Evolutionary conservation across 1,140 invertebrate genomes (phyloP), one percentile per base, ranked within the genome.

Genomic region (Hyposmocoma kahamanoa): DNA sequence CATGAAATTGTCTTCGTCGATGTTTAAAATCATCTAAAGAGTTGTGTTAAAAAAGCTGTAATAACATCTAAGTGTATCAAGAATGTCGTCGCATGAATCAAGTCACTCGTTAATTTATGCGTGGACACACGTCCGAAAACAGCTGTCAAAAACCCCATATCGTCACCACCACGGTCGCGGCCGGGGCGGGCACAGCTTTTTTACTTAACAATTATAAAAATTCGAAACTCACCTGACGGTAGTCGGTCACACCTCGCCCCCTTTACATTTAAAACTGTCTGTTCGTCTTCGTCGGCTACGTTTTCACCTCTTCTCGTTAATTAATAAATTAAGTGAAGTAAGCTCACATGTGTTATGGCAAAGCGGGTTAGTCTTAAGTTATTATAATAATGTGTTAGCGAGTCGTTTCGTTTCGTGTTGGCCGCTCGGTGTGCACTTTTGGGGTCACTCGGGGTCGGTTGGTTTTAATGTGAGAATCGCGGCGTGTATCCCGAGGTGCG

Each of bases 381-480:
- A 57, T 46, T 59, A 58, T 56, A 47, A 30, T 39, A 43, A 45
- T 57, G 43, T 51, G 28, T 71, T 72, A 62, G 70, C 68, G 68
- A 59, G 62, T 76, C 71, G 72, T 73, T 70, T 73, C 67, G 69
- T 77, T n/a, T 77, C 60, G 72, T 59, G 65, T 63, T 55, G 60
- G 47, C 54, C 64, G 69, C 65, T 67, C 69, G 62, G 61, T 57
- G 47, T 68, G 71, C 64, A 65, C 70, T 64, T 65, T 59, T 62
- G 64, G 67, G 75, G 72, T 76, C 72, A 71, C 72, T 70, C 64
- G 67, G 71, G 74, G 72, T 78, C 66, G 65, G 56, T 50, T 52
- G 47, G 51, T 64, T 58, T 56, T 67, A 54, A 62, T 60, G 55
- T 59, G 48, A 60, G 53, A 53, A 54, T 24, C 58, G 55, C 50